Evolutionary conservation across 2,113 vertebrate genomes (phyloP).

Genomic region (Cephalopholis sonnerati): DNA sequence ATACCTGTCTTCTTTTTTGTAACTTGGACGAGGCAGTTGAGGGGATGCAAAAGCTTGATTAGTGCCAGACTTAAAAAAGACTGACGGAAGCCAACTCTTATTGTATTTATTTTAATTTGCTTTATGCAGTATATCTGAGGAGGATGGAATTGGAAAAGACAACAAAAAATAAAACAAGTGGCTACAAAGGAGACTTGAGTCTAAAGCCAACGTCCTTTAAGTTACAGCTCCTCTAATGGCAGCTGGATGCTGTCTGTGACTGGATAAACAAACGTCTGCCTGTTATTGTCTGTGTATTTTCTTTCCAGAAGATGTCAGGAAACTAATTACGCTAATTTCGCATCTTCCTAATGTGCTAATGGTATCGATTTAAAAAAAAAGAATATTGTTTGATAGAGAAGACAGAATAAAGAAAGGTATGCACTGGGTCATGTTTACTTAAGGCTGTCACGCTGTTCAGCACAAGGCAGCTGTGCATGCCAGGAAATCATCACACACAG

Average conservation of each 20-base stretch:
- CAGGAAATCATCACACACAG: background rate
- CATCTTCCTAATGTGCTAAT: background rate
- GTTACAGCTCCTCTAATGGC: background rate
- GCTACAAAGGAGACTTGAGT: background rate
- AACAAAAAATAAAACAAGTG: background rate
- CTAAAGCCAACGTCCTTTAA: background rate
- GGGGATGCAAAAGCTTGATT: background rate
- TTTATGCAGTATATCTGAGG: background rate
- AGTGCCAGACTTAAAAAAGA: background rate
- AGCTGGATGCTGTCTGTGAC: background rate
- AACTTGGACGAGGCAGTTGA: background rate
- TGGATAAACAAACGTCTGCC: background rate
- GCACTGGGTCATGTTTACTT: background rate
- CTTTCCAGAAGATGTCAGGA: background rate
- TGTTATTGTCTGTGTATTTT: background rate
- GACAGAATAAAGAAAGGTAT: background rate
- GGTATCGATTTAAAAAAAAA: background rate
- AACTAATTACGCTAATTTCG: background rate
- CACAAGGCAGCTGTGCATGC: background rate
- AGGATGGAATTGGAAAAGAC: background rate
- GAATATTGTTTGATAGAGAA: background rate
- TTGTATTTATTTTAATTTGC: background rate
- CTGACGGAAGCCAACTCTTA: background rate
- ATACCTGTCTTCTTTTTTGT: conserved; percentile 11
- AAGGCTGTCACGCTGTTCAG: background rate